Conservation (phyloP, 2,888 invertebrate genomes). For the Tupiocoris notatus region DNA sequence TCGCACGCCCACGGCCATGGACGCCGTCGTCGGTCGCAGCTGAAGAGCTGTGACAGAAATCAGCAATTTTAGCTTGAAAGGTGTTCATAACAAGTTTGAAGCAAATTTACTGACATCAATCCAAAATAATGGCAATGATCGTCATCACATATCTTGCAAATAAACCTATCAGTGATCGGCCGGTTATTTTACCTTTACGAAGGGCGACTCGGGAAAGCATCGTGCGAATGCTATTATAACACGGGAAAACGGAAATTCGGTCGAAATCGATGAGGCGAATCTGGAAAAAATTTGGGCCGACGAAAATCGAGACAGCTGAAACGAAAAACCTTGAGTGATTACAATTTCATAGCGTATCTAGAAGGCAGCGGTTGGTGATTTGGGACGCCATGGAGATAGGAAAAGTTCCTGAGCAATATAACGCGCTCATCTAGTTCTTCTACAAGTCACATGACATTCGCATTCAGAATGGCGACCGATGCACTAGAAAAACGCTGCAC, state of each 20-base stretch:
- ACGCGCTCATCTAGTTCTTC: too few relatives aligned
- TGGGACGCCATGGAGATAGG: not conserved
- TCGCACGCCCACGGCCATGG: slow-evolving; percentile 34
- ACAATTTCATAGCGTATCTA: not conserved
- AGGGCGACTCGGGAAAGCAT: slow-evolving; percentile 47
- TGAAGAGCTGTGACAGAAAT: slow-evolving; percentile 42
- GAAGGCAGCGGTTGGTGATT: not conserved
- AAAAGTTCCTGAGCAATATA: too few relatives aligned
- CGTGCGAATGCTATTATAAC: too few relatives aligned
- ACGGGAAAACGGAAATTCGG: not conserved
- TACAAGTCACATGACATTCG: too few relatives aligned
- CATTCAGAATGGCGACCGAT: too few relatives aligned
- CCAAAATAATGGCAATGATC: not conserved
- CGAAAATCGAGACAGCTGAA: not conserved
- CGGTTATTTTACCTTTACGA: slow-evolving; percentile 43
- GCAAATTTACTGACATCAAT: too few relatives aligned
- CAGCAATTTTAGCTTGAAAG: too few relatives aligned
- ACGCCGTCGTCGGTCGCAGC: slow-evolving; percentile 39
- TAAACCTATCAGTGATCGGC: not conserved
- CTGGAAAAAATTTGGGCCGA: slow-evolving; percentile 19
- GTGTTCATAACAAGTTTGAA: too few relatives aligned
- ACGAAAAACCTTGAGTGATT: slow-evolving; percentile 1
- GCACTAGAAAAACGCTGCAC: too few relatives aligned
- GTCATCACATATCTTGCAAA: not conserved
- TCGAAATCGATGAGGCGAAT: not conserved